Base-by-base conservation (phyloP, 2,113 vertebrate species). In the Poeciliopsis retropinna region DNA sequence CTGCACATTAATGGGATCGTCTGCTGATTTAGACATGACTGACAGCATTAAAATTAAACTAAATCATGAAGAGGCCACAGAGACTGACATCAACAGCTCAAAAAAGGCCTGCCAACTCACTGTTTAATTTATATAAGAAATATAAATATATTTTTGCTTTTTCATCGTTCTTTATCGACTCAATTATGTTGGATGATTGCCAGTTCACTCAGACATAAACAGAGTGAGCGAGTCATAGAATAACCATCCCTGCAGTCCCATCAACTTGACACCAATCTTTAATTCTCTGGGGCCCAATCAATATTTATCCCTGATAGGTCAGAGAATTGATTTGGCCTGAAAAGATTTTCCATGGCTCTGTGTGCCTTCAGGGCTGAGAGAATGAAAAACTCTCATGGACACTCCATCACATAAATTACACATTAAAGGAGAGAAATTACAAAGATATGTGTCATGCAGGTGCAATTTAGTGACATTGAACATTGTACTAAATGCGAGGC, bases 1-100 rank as follows among this genome's bases (percentile, higher is more conserved):
- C 81, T 73, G 68, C 34, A 63, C 41, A 62, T 65, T 60, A 72
- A 81, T 60, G 37, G 11, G 68, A 44, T 73, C 60, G 6, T 7
- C 28, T 29, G 28, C 73, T 68, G 6, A n/a, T 73, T 84, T 70
- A 25, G 30, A 70, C 70, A 51, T 78, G 47, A 86, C 73, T 70
- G 70, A 75, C 15, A 27, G 72, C 51, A 7, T 65, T 47, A 29
- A 72, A 73, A 77, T 51, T 14, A 63, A 74, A 64, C 6, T 22
- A 13, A 54, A 54, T 28, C 11, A 28, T 27, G 10, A 27, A 2
- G 12, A 66, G 3, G 64, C 31, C n/a, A 25, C 19, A 27, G 64
- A 7, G 15, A 22, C 15, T 32, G 61, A 15, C 30, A 11, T 32
- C 61, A 63, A 30, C 13, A 14, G n/a, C 34, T 41, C 19, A 4